Conservation (phyloP, 2,113 vertebrate genomes). For the western clawed frog (Xenopus tropicalis) region DNA sequence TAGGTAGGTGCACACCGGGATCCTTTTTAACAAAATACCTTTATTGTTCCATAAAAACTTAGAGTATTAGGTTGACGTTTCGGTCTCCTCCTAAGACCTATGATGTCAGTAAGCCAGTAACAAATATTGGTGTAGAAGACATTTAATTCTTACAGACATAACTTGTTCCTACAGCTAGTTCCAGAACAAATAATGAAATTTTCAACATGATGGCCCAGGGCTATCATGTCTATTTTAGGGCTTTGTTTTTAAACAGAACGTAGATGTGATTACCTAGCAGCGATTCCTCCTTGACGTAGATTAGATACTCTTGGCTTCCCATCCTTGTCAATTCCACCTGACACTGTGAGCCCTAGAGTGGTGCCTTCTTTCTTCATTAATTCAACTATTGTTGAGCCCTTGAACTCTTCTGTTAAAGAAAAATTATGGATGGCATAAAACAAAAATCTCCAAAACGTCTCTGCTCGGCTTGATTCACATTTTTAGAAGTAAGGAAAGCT, state of each 20-base stretch:
- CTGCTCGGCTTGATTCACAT: slow-evolving; percentile 10
- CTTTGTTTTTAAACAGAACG: background rate
- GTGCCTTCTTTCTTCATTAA: slow-evolving; percentile 98
- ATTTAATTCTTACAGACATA: background rate
- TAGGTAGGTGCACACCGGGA: too few relatives aligned
- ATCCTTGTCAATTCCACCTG: slow-evolving; percentile 94
- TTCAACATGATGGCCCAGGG: background rate
- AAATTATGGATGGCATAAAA: slow-evolving; percentile 57
- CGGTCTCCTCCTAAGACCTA: too few relatives aligned
- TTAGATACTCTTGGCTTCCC: slow-evolving; percentile 94
- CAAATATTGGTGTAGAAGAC: too few relatives aligned
- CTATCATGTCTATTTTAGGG: too few relatives aligned
- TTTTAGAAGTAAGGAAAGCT: background rate
- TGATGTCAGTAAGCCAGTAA: too few relatives aligned
- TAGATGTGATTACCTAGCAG: slow-evolving; percentile 79
- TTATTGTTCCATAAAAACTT: too few relatives aligned
- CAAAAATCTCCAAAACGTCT: slow-evolving; percentile 23
- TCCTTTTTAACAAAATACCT: too few relatives aligned
- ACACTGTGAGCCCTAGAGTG: slow-evolving; percentile 92
- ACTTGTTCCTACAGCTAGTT: background rate
- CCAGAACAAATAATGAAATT: background rate
- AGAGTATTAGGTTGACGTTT: too few relatives aligned
- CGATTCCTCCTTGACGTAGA: slow-evolving; percentile 94
- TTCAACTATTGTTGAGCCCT: slow-evolving; percentile 90
- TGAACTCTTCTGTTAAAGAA: slow-evolving; percentile 86